Evolutionary conservation across 2,797 vertebrate genomes (phyloP), one percentile per base, ranked within the genome.

Genomic region (Falco naumanni): DNA sequence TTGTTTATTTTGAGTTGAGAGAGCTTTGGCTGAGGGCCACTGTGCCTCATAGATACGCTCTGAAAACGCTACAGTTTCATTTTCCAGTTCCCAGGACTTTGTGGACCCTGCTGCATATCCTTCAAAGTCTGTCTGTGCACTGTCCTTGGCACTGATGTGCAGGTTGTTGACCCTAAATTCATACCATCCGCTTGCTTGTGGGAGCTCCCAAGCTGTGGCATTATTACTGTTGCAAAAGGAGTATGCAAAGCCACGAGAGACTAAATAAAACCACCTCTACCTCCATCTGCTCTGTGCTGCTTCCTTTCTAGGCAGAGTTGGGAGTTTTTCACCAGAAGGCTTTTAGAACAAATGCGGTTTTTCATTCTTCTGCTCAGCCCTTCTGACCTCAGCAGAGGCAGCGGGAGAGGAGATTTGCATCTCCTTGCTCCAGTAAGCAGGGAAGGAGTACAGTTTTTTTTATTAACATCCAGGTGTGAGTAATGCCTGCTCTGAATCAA

Each of bases 41-140:
- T 0, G 0, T 37, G 48, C 87, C 88, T 92, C 85, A 37, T 33
- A 92, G 87, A 94, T 91, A 53, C 20, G 14, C 71, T 78, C 77
- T 54, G 64, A 29, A 80, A 88, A 86, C 13, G 78, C n/a, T 79
- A 39, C 53, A 50, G 84, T 87, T 90, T 77, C 20, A 20, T 92
- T 85, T 90, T 92, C 31, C 90, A 89, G 95, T 95, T 96, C 95
- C 90, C 96, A 97, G 93, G 95, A 95, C 93, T 94, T 59, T 60
- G 89, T 59, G 84, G 93, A 87, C 87, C 60, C 54, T 56, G 60
- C 48, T 71, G 45, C 14, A 4, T 77, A 51, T 29, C 48, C 70
- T 80, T 85, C 91, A 13, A 29, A 83, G 78, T 20, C 59, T 45
- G 29, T 28, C 79, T 5, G 1, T 28, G 71, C 61, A 69, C 81